Base-by-base conservation (phyloP, 2,888 invertebrate genomes). In the Gymnoscelis rufifasciata region DNA sequence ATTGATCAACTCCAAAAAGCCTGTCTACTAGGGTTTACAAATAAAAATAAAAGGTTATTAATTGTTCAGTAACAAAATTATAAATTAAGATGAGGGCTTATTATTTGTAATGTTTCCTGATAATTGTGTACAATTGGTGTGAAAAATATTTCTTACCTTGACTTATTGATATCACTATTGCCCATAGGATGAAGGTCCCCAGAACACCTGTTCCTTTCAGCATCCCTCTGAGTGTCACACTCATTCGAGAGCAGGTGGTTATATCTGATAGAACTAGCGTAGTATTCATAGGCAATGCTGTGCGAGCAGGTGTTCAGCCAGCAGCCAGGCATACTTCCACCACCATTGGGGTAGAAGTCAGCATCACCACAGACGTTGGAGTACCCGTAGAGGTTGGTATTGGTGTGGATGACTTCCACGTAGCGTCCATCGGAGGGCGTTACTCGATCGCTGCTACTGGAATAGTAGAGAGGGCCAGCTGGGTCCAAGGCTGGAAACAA, bases 351-450 rank as follows among this genome's bases (percentile, higher is more conserved):
- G 54, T 77, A 86, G 57, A 80, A 81, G 48, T 86, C 83, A 0
- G 77, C 74, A 49, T 78, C 60, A 1, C 83, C 83, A 6, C 69
- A 71, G 3, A 71, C 71, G 7, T 71, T 68, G 7, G 54, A 56
- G 49, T 49, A 71, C 6, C 79, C 87, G 12, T 68, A 60, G 2
- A 71, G 27, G 0, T 53, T 60, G 1, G 69, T 73, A 52, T 82
- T 75, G 0, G 87, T 87, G 52, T 88, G 87, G 0, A 87, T 83
- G 0, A 78, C 67, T 61, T 87, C 87, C 0, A 86, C 83, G 56
- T 83, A 84, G 37, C 62, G 62, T 0, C 56, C 86, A 38, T 83
- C 83, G 1, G 65, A 67, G 1, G 54, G 19, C 0, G 47, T 52
- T 0, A 87, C 40, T 6, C 76, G 70, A 33, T 74, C 53, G 4